These are phyloP conservation scores for Bufo bufo DNA, from an alignment of 2,113 vertebrate species.

Conservation along the genomic window DNA sequence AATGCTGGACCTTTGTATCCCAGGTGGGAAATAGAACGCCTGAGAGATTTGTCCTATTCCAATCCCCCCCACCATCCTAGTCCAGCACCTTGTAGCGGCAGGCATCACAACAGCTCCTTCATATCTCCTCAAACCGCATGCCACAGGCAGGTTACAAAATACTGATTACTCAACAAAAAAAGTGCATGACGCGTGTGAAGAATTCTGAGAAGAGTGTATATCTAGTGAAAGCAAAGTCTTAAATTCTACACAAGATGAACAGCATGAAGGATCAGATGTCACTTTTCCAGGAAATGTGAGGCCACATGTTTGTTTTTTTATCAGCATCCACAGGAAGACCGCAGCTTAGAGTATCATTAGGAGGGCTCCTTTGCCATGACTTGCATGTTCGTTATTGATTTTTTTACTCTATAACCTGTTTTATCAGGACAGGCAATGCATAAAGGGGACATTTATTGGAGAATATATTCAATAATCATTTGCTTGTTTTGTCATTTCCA, in stretches of 20 bases:
- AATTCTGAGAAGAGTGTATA: conserved; percentile 2
- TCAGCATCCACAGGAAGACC: conserved; percentile 40
- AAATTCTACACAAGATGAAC: conserved; percentile 26
- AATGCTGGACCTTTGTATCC: too few relatives aligned
- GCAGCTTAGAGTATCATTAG: background rate
- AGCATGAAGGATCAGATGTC: conserved; percentile 37
- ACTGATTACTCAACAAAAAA: background rate
- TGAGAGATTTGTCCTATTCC: too few relatives aligned
- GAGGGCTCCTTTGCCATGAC: background rate
- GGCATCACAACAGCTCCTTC: background rate
- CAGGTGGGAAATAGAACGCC: too few relatives aligned
- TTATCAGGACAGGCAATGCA: background rate
- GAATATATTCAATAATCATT: background rate
- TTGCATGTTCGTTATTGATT: background rate
- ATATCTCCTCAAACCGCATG: background rate
- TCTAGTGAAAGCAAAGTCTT: background rate
- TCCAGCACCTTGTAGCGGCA: too few relatives aligned
- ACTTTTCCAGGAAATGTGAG: conserved; percentile 46
- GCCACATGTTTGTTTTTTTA: conserved; percentile 8
- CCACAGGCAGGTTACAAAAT: background rate
- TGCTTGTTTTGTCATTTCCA: background rate
- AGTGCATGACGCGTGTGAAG: background rate
- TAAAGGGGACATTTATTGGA: background rate
- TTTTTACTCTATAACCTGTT: background rate
- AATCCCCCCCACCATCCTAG: too few relatives aligned